Conservation (phyloP, 1,140 invertebrate species). For the Muscidifurax raptorellus region DNA sequence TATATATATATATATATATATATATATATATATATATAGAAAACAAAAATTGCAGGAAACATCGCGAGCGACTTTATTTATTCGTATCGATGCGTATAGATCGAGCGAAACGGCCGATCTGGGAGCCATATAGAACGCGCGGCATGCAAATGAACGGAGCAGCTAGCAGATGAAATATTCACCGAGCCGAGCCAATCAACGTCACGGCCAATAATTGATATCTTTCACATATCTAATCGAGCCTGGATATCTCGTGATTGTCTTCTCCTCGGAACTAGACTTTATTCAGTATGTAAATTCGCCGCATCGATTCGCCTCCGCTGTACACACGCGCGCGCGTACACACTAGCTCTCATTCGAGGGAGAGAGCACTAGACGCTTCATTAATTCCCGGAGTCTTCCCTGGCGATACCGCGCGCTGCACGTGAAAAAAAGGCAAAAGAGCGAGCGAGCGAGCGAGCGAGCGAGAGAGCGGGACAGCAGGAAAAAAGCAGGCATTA, state of each 20-base stretch:
- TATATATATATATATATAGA: too few species aligned
- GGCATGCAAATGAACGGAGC: conserved; percentile 2
- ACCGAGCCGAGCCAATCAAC: conserved; percentile 45
- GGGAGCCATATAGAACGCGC: too few species aligned
- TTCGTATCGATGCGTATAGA: too few species aligned
- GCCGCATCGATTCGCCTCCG: conserved; percentile 32
- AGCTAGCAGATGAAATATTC: conserved; percentile 45
- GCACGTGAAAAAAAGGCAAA: conserved; percentile 11
- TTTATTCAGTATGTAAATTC: conserved; percentile 49
- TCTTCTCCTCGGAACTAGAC: conserved; percentile 29
- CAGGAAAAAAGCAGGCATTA: conserved; percentile 39
- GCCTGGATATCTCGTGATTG: conserved; percentile 29
- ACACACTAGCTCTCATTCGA: too few species aligned
- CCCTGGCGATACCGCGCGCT: conserved; percentile 1
- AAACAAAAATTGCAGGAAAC: not conserved
- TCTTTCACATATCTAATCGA: conserved; percentile 50
- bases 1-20: too few species aligned
- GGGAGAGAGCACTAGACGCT: conserved; percentile 20
- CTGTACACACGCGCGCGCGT: not conserved
- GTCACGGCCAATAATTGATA: conserved; percentile 52
- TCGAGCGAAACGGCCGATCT: too few species aligned
- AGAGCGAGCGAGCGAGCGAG: not conserved
- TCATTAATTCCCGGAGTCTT: conserved; percentile 52
- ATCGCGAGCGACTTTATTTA: not conserved
- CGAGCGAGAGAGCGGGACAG: too few species aligned